Conservation (phyloP, 2,113 vertebrate species). For the Mixornis gularis region DNA sequence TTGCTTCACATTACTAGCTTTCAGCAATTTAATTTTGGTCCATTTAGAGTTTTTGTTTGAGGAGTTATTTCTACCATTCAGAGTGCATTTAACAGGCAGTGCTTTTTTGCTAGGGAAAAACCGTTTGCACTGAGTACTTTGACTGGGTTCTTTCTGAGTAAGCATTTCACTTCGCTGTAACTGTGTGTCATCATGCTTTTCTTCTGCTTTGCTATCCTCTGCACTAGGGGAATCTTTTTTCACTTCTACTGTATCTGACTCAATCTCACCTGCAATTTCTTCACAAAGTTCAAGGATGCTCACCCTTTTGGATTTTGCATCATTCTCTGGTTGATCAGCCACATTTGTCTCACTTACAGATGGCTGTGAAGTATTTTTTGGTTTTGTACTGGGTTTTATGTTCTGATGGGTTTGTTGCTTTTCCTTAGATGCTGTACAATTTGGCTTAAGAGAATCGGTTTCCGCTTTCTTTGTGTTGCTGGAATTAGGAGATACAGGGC, state of each 20-base stretch:
- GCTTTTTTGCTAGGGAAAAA: constrained; percentile 92
- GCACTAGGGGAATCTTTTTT: constrained; percentile 73
- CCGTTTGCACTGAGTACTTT: constrained; percentile 78
- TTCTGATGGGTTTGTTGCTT: constrained; percentile 56
- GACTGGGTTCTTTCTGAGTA: constrained; percentile 51
- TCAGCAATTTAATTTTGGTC: constrained; percentile 89
- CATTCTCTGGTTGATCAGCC: constrained; percentile 16
- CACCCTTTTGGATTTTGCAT: constrained; percentile 77
- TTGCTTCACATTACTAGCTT: constrained; percentile 69
- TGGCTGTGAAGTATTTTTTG: constrained; percentile 49
- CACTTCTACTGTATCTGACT: constrained; percentile 90
- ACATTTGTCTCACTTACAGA: constrained; percentile 39
- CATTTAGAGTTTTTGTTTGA: constrained; percentile 84
- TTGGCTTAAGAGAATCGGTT: neutral
- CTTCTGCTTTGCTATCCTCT: constrained; percentile 48
- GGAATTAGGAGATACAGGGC: constrained; percentile 1
- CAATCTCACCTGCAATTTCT: constrained; percentile 97
- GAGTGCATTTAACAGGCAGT: constrained; percentile 83
- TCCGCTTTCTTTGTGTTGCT: constrained; percentile 41
- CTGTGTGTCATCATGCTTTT: constrained; percentile 26
- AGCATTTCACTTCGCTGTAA: constrained; percentile 29
- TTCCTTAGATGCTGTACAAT: constrained; percentile 24
- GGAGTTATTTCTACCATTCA: constrained; percentile 76
- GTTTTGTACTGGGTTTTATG: constrained; percentile 46
- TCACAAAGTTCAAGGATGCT: constrained; percentile 95